Base-by-base conservation (phyloP, 2,888 invertebrate species). In the Diarsia brunnea region DNA sequence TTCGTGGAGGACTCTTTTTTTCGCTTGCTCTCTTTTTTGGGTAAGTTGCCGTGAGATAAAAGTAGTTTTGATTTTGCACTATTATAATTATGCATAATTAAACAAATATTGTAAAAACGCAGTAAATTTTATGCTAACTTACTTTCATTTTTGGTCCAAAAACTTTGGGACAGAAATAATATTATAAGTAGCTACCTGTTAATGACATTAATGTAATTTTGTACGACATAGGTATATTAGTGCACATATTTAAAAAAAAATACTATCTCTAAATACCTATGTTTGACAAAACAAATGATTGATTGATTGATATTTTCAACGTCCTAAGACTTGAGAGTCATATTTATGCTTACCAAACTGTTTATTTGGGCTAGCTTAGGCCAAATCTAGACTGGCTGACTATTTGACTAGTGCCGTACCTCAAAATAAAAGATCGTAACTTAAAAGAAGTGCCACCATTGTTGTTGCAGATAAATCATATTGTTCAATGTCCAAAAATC, bases 1-100 rank as follows among this genome's bases (percentile, higher is more conserved):
- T 71, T 64, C 4, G 49, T 64, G 14, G 68, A 71, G 69, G 31
- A 64, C n/a, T 64, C 11, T 55, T 72, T 72, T 75, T 84, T 69
- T 58, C 4, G 2, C 16, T 55, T 61, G 38, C 47, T 0, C 19
- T 43, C 4, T 66, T 69, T 82, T 81, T 63, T 21, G 1, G 0
- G 7, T 12, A n/a, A 21, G 8, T 58, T 27, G 3, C 47, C 58
- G 71, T 80, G 84, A 53, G 84, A 79, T 31, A 24, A 55, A 66
- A 55, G 19, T 66, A 14, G 0, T 49, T 82, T 19, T 47, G 21
- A 10, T 64, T 49, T 68, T 67, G 31, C 14, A 24, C 27, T 55
- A 8, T 21, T 31, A 21, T 24, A 38, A 0, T 45, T 53, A 27
- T 74, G 55, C 67, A 68, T 55, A 81, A 43, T n/a, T 47, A 58